Conservation (phyloP, 2,888 invertebrate genomes). For the Cataglyphis cursor region DNA sequence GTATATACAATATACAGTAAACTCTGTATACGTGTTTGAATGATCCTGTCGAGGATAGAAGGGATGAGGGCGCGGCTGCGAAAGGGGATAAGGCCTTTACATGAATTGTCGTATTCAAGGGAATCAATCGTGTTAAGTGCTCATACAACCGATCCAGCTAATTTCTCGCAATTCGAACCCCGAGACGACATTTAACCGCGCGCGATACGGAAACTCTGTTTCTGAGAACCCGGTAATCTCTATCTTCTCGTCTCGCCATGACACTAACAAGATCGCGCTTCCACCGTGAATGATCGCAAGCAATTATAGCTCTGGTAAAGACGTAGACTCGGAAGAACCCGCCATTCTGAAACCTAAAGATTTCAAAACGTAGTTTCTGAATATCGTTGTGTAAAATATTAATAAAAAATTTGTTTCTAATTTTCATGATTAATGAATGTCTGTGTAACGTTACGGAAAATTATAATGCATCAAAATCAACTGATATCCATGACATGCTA, state of each 20-base stretch:
- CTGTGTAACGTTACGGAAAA: neutral
- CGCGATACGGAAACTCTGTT: slow-evolving; percentile 44
- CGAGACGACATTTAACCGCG: slow-evolving; percentile 59
- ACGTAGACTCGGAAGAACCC: neutral
- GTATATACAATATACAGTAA: neutral
- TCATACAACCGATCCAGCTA: slow-evolving; percentile 71
- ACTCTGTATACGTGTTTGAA: slow-evolving; percentile 20
- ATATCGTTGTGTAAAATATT: neutral
- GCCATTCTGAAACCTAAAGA: neutral
- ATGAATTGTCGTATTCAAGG: slow-evolving; percentile 65
- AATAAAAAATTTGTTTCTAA: neutral
- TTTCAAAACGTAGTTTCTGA: neutral
- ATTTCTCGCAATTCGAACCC: slow-evolving; percentile 68
- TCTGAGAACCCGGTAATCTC: slow-evolving; percentile 30
- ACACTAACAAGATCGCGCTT: slow-evolving; percentile 46
- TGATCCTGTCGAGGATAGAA: neutral
- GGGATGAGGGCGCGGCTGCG: slow-evolving; percentile 21
- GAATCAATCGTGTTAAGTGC: slow-evolving; percentile 75
- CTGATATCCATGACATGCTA: neutral
- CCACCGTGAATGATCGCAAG: slow-evolving; percentile 24
- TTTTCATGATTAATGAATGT: neutral
- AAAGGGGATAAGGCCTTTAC: slow-evolving; percentile 59
- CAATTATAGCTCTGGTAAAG: slow-evolving; percentile 25
- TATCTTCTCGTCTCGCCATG: slow-evolving; percentile 26
- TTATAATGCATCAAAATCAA: neutral